Percentiles rank a stretch among this genome's conserved stretches.
Conservation (phyloP, 2,113 vertebrate species). For the Phycodurus eques region DNA sequence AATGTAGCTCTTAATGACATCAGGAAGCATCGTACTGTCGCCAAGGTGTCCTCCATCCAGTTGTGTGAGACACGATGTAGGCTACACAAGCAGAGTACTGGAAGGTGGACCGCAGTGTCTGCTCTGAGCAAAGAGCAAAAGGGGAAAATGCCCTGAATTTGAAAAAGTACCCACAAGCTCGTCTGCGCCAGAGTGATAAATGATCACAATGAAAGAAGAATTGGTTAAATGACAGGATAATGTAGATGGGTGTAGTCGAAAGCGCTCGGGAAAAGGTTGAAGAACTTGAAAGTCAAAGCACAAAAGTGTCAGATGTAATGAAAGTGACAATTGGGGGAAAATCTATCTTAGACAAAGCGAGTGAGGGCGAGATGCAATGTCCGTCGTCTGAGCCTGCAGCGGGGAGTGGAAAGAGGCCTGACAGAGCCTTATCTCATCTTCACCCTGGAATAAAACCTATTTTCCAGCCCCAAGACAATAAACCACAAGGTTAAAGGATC, state of each 20-base stretch:
- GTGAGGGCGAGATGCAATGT: constrained; percentile 50
- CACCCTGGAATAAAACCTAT: constrained; percentile 73
- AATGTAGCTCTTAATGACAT: no score
- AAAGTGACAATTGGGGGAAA: constrained; percentile 54
- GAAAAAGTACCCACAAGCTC: constrained; percentile 3
- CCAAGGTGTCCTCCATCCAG: constrained; percentile 6
- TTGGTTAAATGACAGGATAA: constrained; percentile 56
- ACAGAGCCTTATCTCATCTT: constrained; percentile 74
- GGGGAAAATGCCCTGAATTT: constrained; percentile 5
- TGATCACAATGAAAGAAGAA: constrained; percentile 57
- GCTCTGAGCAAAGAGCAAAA: neutral
- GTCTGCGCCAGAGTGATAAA: constrained; percentile 48
- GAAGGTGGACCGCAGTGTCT: neutral
- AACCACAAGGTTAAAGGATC: constrained; percentile 70
- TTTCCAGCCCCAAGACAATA: constrained; percentile 72
- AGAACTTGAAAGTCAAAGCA: constrained; percentile 64
- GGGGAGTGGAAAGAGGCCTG: constrained; percentile 62
- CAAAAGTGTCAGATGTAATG: constrained; percentile 49
- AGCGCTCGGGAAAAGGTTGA: constrained; percentile 25
- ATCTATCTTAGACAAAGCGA: constrained; percentile 48
- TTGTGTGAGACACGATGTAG: constrained; percentile 7
- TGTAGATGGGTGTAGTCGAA: constrained; percentile 57
- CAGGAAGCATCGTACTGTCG: constrained; percentile 24
- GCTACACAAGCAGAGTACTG: neutral
- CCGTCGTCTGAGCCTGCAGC: constrained; percentile 63